Evolutionary conservation across 2,797 vertebrate genomes (phyloP), one percentile per base, ranked within the genome.

Genomic region (Pangasius krempfi): DNA sequence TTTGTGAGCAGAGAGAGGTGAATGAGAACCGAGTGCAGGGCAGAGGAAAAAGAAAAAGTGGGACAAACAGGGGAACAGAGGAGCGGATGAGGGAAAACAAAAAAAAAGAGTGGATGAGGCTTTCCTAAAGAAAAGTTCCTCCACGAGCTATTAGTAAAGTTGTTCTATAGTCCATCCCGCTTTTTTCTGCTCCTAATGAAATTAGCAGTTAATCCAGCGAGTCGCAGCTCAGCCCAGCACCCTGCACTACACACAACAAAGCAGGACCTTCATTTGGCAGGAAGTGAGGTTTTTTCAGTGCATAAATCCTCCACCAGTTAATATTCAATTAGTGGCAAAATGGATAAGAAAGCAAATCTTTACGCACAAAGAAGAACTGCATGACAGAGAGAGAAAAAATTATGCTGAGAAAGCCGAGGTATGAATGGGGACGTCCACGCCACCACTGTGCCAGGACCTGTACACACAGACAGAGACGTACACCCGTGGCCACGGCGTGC

Each of bases 131-230:
- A 62, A 76, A 90, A 80, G 86, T 68, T 89, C 78, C 87, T 88
- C 75, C 10, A 30, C 88, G 87, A 72, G 60, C 75, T 40, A 18
- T 30, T 10, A 62, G 66, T 70, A 54, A 80, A 62, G 64, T 70
- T 81, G 62, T 54, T 83, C 56, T 79, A 62, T 66, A 68, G 86
- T 68, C 93, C 91, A 58, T 73, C 90, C 25, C 91, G 90, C 68
- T 90, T 89, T 89, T 93, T 9, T 91, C 91, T 16, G 13, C 83
- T 90, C 89, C 92, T 94, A 95, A 95, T 94, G 88, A 95, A 95
- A 95, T 95, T 92, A 95, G 91, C 40, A 68, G 89, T 91, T 95
- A 94, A 95, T 95, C 94, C 91, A 83, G 84, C n/a, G 90, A 89
- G 92, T 93, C 94, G 92, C 94, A 89, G 85, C 90, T 50, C 80